phyloP scores from a whole-genome alignment of 2,888 invertebrate genomes.

The Hypselothyrea guttata region DNA sequence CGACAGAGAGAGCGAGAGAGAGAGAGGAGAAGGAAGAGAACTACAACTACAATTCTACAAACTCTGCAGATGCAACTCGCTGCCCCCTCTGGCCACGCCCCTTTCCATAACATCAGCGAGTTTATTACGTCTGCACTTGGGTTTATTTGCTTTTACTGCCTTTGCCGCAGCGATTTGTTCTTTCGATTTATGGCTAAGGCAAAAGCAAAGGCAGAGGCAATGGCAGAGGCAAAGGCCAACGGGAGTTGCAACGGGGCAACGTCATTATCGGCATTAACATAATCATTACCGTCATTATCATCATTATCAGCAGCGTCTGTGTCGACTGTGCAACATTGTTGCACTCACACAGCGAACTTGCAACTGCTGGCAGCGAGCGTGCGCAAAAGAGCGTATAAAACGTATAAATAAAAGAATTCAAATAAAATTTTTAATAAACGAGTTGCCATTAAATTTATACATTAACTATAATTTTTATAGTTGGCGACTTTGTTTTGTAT shows the following conservation, averaged over 20 bases:
- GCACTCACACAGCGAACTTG: constrained; percentile 38
- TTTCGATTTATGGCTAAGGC: constrained; percentile 71
- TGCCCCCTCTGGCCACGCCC: not conserved
- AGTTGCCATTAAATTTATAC: constrained; percentile 82
- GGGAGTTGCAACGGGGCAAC: constrained; percentile 38
- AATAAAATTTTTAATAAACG: constrained; percentile 83
- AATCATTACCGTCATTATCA: constrained; percentile 40
- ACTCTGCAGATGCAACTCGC: not conserved
- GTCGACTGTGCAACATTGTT: constrained; percentile 65
- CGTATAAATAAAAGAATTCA: constrained; percentile 79
- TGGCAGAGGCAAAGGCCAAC: constrained; percentile 5
- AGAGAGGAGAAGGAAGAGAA: not conserved
- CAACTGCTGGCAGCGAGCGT: constrained; percentile 58
- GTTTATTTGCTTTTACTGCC: constrained; percentile 78
- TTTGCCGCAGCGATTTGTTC: constrained; percentile 79
- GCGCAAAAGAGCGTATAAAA: constrained; percentile 73
- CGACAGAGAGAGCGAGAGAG: not conserved
- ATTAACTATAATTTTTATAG: constrained; percentile 82
- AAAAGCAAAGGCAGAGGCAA: constrained; percentile 4
- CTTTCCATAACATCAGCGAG: constrained; percentile 69
- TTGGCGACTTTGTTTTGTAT: constrained; percentile 74
- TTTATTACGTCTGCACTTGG: constrained; percentile 79
- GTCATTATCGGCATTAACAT: constrained; percentile 33
- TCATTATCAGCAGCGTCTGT: constrained; percentile 27
- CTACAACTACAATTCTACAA: constrained; percentile 40